Base-by-base conservation (phyloP, 2,888 invertebrate genomes). In the Coecobrya sp. region DNA sequence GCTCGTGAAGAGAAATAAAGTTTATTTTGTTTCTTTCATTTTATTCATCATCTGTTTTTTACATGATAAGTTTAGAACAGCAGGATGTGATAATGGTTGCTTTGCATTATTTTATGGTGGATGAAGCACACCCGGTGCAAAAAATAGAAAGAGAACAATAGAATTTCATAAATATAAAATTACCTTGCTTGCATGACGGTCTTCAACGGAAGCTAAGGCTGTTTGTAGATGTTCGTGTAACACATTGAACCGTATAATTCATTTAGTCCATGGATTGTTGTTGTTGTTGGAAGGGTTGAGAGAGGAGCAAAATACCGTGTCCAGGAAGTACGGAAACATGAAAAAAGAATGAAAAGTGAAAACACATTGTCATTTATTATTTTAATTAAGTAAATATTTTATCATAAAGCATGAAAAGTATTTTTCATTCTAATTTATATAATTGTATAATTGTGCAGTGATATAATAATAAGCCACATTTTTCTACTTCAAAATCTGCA, bases 121-220 rank as follows among this genome's bases (percentile, higher is more conserved):
- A 42, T 82, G 82, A 62, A 82, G 42, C 59, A 82, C 82, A 82
- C 82, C 30, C 59, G 82, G 82, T 42, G 36, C 62, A 55, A 81
- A 81, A 79, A 59, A 30, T 62, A 59, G 30, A 49, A 82, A 62
- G 82, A 82, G 82, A 82, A 82, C 82, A 82, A 82, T 82, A 62
- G 82, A 82, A 82, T 82, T 82, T 59, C 45, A 45, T 62, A 45
- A 87, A 79, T 85, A 52, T 68, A 73, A 81, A 70, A 92, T 94
- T 93, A 94, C 94, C 92, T 94, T 94, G 92, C 92, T 94, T 91
- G 93, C 93, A 89, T 94, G 94, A 73, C 94, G 94, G 93, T 94
- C 94, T 79, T 94, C 94, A 36, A 94, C 93, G 76, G 94, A 91
- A 91, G 92, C 93, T 92, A 94, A 93, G 92, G 94, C 94, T 94